Percentiles rank a stretch among this genome's conserved stretches.
These are phyloP conservation scores for Meganola albula DNA, from an alignment of 2,888 invertebrate species.

Conservation along the genomic window DNA sequence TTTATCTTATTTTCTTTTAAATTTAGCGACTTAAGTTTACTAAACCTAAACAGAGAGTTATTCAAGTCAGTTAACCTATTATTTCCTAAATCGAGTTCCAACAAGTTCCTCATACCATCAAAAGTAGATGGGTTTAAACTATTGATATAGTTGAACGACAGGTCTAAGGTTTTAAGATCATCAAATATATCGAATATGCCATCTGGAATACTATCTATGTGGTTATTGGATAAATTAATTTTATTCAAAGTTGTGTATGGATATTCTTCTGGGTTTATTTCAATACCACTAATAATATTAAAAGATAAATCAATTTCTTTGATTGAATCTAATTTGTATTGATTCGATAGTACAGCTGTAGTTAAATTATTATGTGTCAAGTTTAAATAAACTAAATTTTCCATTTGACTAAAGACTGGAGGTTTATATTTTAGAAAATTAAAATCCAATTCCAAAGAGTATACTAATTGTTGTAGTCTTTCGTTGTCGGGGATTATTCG, in stretches of 20 bases:
- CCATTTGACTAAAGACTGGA: slow-evolving; percentile 33
- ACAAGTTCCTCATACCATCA: slow-evolving; percentile 44
- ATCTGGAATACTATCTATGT: slow-evolving; percentile 36
- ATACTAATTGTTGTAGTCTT: too few relatives aligned
- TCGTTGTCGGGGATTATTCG: too few relatives aligned
- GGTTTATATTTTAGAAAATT: too few relatives aligned
- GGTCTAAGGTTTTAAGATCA: slow-evolving; percentile 38
- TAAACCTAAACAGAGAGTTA: slow-evolving; percentile 44
- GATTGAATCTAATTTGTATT: slow-evolving; percentile 25
- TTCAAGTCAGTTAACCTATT: slow-evolving; percentile 45
- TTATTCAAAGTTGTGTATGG: slow-evolving; percentile 29
- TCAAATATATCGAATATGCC: slow-evolving; percentile 37
- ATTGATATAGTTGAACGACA: slow-evolving; percentile 47
- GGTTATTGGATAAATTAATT: slow-evolving; percentile 47
- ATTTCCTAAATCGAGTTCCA: slow-evolving; percentile 38
- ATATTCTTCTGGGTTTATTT: slow-evolving; percentile 14
- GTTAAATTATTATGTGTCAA: slow-evolving; percentile 38
- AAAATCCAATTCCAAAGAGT: too few relatives aligned
- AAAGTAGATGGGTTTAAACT: slow-evolving; percentile 36
- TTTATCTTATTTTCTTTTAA: slow-evolving; percentile 42
- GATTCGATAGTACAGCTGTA: slow-evolving; percentile 36
- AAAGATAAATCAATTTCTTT: slow-evolving; percentile 44
- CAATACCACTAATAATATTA: slow-evolving; percentile 40
- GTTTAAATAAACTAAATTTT: slow-evolving; percentile 33
- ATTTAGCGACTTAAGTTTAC: slow-evolving; percentile 35